Evolutionary conservation across 2,888 invertebrate genomes (phyloP).

Genomic region (Lysandra bellargus): DNA sequence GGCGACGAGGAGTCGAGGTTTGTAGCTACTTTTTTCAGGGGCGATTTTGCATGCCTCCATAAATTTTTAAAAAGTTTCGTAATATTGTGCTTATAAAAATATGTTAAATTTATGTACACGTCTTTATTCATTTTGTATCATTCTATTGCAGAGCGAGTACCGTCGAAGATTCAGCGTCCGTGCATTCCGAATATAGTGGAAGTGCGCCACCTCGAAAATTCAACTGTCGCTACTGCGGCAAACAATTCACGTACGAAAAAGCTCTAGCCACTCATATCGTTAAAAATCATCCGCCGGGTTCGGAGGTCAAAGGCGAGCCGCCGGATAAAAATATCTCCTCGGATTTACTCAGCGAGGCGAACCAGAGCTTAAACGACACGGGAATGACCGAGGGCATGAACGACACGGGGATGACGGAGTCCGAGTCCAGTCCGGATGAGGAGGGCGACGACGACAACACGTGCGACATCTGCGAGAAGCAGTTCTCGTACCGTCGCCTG

Average conservation of each 20-base stretch:
- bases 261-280: conserved; percentile 53
- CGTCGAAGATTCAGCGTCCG: conserved; percentile 54
- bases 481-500: conserved; percentile 69
- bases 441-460: conserved; percentile 68
- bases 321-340: conserved; percentile 51
- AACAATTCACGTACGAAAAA: conserved; percentile 68
- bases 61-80: neutral
- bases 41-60: neutral
- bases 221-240: conserved; percentile 63
- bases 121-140: conserved; percentile 23
- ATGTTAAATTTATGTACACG: neutral
- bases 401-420: conserved; percentile 48
- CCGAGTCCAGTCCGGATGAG: conserved; percentile 68
- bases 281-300: conserved; percentile 49
- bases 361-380: conserved; percentile 41
- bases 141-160: conserved; percentile 55
- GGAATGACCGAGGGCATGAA: conserved; percentile 46
- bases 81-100: neutral
- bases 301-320: conserved; percentile 56
- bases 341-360: conserved; percentile 50
- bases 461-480: conserved; percentile 74
- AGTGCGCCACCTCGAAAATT: conserved; percentile 44
- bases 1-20: conserved; percentile 61
- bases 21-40: conserved; percentile 9
- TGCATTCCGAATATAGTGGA: conserved; percentile 51